A percentile compares a stretch with the other conserved stretches of the same genome.
phyloP scores from a whole-genome alignment of 1,140 invertebrate genomes.

The Phocides pigmalion region DNA sequence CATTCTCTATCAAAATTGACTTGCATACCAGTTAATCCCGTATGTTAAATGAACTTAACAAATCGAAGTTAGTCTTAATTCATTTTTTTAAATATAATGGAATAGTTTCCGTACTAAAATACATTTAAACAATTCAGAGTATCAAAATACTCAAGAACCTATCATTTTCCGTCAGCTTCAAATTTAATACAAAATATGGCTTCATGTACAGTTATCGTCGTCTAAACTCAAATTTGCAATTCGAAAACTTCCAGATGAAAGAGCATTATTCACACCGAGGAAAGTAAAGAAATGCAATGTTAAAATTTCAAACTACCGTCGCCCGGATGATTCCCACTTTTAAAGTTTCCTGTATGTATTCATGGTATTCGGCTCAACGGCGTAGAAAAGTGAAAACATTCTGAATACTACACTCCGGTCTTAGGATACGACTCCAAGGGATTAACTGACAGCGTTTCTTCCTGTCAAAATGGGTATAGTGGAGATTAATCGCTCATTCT shows the following conservation, averaged over 20 bases:
- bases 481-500: too few species aligned
- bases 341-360: constrained; percentile 72
- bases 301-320: constrained; percentile 52
- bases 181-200: constrained; percentile 31
- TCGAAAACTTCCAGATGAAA: constrained; percentile 30
- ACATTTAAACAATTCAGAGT: too few species aligned
- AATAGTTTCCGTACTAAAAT: too few species aligned
- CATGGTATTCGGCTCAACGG: constrained; percentile 70
- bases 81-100: too few species aligned
- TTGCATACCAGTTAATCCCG: too few species aligned
- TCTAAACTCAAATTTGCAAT: constrained; percentile 38
- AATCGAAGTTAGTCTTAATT: too few species aligned
- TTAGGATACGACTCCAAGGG: constrained; percentile 33
- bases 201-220: constrained; percentile 20
- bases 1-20: too few species aligned
- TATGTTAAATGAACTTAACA: too few species aligned
- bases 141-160: background rate
- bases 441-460: constrained; percentile 37
- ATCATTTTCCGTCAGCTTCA: constrained; percentile 3
- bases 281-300: constrained; percentile 41
- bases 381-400: constrained; percentile 80
- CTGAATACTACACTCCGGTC: constrained; percentile 58
- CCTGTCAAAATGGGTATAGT: background rate
- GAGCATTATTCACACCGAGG: constrained; percentile 37
- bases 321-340: constrained; percentile 67